Base-by-base conservation (phyloP, 2,797 vertebrate genomes). In the Anableps anableps region DNA sequence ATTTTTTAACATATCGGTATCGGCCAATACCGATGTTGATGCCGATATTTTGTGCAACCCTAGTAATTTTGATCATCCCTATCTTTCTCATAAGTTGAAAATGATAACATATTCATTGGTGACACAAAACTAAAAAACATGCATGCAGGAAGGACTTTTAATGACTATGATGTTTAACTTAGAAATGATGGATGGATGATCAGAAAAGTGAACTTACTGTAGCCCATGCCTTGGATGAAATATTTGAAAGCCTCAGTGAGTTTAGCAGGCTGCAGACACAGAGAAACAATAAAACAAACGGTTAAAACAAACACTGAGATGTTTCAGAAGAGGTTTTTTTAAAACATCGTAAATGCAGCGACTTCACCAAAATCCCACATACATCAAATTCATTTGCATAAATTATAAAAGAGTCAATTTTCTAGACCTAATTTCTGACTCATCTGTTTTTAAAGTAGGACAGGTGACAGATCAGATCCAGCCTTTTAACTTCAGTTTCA, bases 191-290 rank as follows among this genome's bases (percentile, higher is more conserved):
- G 64, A 66, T 16, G 13, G 10, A 62, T 62, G 17, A 38, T 72
- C 26, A 50, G 48, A 31, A n/a, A 70, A 31, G 47, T 50, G n/a
- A 88, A 98, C 98, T 98, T 96, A 99, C 98, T 99, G 95, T 99
- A 99, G 93, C 98, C 98, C 98, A 99, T 99, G 91, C 98, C 98
- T 89, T 99, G 98, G 88, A 99, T 96, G 93, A 99, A 99, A 91
- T 99, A 99, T 91, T 99, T 99, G 93, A 99, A 98, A 53, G 98
- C 98, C 93, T 99, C 97, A 0, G 98, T 98, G 93, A 99, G 95
- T 94, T 99, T 99, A 78, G 97, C 97, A 19, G 98, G 98, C 98
- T 99, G 94, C 75, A 86, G 53, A 45, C 16, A 47, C 45, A 23
- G 6, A 26, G 84, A 29, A 68, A 47, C 0, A 29, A 60, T 4